Evolutionary conservation across 1,140 invertebrate species (phyloP).

Genomic region (Brachionus paranguensis): DNA sequence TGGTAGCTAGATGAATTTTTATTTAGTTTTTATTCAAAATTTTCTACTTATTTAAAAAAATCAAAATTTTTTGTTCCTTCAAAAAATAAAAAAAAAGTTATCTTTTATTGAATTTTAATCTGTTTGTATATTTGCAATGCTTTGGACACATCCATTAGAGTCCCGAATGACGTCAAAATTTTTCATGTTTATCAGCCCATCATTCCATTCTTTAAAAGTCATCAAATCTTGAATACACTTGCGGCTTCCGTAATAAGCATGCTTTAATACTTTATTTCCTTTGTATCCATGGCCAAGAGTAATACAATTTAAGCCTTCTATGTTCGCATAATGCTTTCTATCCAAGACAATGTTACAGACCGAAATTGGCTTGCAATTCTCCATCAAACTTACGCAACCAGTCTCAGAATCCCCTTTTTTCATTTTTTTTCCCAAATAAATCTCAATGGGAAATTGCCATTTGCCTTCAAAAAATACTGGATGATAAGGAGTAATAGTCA

Average conservation of each 20-base stretch:
- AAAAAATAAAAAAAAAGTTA: no score
- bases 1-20: no score
- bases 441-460: conserved; percentile 21
- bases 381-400: background rate
- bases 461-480: background rate
- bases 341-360: conserved; percentile 28
- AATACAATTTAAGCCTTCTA: conserved; percentile 12
- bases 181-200: background rate
- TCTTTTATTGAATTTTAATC: no score
- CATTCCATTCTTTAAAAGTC: background rate
- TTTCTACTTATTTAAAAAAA: no score
- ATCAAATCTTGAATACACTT: conserved; percentile 21
- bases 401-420: background rate
- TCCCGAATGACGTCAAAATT: background rate
- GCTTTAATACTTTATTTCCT: background rate
- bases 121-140: no score
- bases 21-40: no score
- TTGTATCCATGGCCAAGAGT: conserved; percentile 31
- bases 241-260: conserved; percentile 5
- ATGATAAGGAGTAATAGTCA: conserved; percentile 25
- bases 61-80: no score
- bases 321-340: background rate
- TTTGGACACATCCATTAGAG: background rate
- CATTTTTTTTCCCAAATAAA: background rate
- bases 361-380: background rate